phyloP scores from a whole-genome alignment of 2,797 vertebrate genomes.

The Siniperca scherzeri region DNA sequence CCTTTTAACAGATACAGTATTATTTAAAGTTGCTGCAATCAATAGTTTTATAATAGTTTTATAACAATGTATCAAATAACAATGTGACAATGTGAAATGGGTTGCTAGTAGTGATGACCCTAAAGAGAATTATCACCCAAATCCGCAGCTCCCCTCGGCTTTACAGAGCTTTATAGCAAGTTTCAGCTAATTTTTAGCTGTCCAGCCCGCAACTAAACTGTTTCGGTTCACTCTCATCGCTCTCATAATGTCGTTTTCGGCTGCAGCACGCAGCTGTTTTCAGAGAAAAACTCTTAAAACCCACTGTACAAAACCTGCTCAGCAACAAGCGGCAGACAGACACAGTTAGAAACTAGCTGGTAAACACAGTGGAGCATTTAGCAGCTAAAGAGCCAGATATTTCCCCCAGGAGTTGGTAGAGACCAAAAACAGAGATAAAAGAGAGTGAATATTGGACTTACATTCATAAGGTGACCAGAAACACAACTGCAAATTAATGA shows the following conservation, averaged over 20 bases:
- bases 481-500: background rate
- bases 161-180: background rate
- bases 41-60: background rate
- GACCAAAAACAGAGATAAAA: background rate
- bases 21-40: background rate
- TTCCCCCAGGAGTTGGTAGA: background rate
- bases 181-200: background rate
- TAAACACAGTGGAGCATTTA: no score
- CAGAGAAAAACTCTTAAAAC: no score
- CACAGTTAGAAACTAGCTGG: no score
- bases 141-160: background rate
- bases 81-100: background rate
- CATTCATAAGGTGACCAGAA: background rate
- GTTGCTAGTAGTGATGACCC: background rate
- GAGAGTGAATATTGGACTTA: background rate
- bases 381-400: background rate
- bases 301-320: no score
- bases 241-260: background rate
- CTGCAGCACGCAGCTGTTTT: background rate
- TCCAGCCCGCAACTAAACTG: no score
- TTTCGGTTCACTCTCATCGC: background rate
- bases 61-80: background rate
- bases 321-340: no score
- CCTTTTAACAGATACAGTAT: background rate
- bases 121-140: background rate